These are phyloP conservation scores for Drosophila maculinotata DNA, from an alignment of 2,888 invertebrate species.

Conservation along the genomic window DNA sequence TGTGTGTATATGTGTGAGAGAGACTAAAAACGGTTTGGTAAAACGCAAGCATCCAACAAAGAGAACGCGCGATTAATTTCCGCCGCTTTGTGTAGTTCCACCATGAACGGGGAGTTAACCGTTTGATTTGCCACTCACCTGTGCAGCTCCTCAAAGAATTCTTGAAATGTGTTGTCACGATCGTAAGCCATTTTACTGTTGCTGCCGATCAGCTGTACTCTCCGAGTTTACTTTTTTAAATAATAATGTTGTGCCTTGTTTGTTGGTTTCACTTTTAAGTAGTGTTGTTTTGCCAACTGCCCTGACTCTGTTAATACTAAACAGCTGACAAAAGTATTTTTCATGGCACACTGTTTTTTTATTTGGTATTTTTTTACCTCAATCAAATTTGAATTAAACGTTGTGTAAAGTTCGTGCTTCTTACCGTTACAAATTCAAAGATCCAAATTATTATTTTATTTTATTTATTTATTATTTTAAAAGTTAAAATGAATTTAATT, in stretches of 20 bases:
- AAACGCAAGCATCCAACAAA: no score
- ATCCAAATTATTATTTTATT: no score
- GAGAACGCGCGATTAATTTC: no score
- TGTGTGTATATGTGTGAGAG: no score
- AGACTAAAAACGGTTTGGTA: no score
- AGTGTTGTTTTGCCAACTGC: no score
- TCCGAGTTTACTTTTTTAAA: not conserved
- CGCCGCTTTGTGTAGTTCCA: no score
- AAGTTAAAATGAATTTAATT: no score
- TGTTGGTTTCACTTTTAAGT: not conserved
- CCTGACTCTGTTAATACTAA: not conserved
- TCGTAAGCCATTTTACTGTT: slow-evolving; percentile 15
- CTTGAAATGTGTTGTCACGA: slow-evolving; percentile 11
- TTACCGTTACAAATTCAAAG: no score
- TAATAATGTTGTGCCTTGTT: not conserved
- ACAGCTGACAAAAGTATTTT: not conserved
- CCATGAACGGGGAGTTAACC: not conserved
- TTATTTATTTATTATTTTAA: no score
- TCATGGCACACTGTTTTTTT: not conserved
- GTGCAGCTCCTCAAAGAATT: slow-evolving; percentile 24
- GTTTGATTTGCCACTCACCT: slow-evolving; percentile 11
- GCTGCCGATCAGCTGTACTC: not conserved
- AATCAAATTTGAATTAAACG: no score
- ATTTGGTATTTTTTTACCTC: slow-evolving; percentile 3
- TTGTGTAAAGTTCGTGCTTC: not conserved